Conservation (phyloP, 2,113 vertebrate genomes). For the Apus apus region DNA sequence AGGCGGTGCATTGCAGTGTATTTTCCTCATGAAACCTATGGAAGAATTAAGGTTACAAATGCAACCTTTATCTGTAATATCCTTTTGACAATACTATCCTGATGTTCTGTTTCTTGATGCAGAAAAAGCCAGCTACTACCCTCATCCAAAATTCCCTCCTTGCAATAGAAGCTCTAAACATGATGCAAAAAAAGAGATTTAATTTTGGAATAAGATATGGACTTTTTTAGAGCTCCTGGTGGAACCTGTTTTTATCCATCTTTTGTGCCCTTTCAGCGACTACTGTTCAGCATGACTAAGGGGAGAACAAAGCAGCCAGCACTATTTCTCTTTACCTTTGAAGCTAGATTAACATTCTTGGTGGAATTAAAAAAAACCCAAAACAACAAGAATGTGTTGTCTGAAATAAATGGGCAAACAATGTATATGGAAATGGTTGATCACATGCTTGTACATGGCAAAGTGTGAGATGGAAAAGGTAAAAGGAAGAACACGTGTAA, state of each 20-base stretch:
- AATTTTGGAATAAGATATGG: background rate
- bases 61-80: background rate
- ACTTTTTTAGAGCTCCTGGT: background rate
- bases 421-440: background rate
- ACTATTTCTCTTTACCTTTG: constrained; percentile 23
- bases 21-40: background rate
- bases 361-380: constrained; percentile 2
- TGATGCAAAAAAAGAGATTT: background rate
- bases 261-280: background rate
- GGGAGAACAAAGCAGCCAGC: background rate
- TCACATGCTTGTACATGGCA: background rate
- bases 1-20: background rate
- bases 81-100: background rate
- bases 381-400: background rate
- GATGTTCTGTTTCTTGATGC: background rate
- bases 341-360: constrained; percentile 54
- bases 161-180: background rate
- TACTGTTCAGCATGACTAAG: background rate
- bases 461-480: background rate
- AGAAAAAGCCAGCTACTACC: background rate
- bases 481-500: background rate
- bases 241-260: background rate
- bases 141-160: background rate
- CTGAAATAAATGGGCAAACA: constrained; percentile 23
- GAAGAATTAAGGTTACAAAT: background rate